A percentile compares a stretch with the other conserved stretches of the same genome.
These are phyloP conservation scores for Benitochromis conjunctus DNA, from an alignment of 2,113 vertebrate genomes.

Conservation along the genomic window DNA sequence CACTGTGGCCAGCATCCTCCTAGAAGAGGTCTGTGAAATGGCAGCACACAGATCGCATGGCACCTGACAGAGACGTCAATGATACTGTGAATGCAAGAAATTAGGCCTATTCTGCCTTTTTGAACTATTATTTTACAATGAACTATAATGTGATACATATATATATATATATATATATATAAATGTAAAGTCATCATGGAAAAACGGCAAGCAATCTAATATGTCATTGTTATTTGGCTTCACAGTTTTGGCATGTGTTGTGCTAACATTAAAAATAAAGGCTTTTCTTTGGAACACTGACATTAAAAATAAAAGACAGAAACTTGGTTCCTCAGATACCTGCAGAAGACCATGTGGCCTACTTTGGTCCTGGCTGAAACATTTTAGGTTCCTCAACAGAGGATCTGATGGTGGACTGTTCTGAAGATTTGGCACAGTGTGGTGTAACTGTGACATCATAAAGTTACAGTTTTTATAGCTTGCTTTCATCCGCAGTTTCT, in stretches of 20 bases:
- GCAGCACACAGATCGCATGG: background rate
- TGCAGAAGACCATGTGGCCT: background rate
- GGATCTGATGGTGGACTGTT: background rate
- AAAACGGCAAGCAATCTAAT: fast-evolving
- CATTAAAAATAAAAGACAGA: background rate
- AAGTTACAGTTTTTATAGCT: background rate
- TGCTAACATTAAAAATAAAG: fast-evolving
- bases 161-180: too few species aligned
- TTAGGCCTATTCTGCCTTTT: fast-evolving
- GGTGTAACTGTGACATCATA: background rate
- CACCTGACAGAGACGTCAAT: background rate
- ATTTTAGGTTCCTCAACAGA: background rate
- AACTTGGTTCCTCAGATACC: background rate
- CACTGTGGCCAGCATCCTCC: background rate
- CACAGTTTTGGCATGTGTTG: background rate
- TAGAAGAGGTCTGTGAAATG: background rate
- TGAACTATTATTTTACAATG: background rate
- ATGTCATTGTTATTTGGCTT: background rate
- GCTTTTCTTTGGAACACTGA: too few species aligned
- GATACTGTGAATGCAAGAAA: background rate
- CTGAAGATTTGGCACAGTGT: background rate
- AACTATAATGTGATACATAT: background rate
- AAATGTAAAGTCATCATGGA: too few species aligned
- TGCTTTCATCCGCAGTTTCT: background rate
- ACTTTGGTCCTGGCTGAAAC: background rate